Evolutionary conservation across 2,888 invertebrate species (phyloP).

Genomic region (Cyrtodaria siliqua): DNA sequence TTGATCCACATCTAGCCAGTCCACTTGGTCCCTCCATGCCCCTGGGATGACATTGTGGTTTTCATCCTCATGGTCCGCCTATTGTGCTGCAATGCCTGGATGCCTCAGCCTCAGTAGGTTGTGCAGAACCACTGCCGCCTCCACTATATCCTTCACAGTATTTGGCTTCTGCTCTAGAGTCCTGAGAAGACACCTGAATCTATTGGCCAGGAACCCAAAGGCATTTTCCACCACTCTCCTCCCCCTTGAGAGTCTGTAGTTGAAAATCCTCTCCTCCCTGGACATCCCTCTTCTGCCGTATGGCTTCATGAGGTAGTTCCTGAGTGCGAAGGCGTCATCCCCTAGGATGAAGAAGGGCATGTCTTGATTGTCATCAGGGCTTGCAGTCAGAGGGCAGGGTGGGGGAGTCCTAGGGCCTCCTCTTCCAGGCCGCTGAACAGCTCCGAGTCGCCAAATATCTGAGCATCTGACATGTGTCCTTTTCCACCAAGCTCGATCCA

Average conservation of each 20-base stretch:
- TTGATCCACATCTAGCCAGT: conserved; percentile 30
- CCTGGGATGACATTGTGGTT: conserved; percentile 43
- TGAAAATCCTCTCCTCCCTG: conserved; percentile 5
- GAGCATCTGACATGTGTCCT: conserved; percentile 36
- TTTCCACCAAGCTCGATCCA: conserved; percentile 40
- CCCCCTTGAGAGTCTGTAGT: conserved; percentile 8
- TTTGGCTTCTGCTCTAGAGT: conserved; percentile 9
- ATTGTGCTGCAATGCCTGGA: conserved; percentile 9
- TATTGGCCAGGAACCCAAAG: conserved; percentile 12
- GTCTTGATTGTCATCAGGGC: conserved; percentile 9
- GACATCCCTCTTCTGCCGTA: conserved; percentile 7
- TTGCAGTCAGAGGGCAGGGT: conserved; percentile 35
- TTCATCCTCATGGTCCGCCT: conserved; percentile 38
- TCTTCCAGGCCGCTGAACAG: conserved; percentile 26
- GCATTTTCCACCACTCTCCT: conserved; percentile 17
- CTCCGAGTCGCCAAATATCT: conserved; percentile 25
- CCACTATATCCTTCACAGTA: conserved; percentile 15
- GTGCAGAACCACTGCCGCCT: conserved; percentile 30
- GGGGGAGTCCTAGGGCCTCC: conserved; percentile 9
- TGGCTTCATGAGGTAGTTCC: conserved; percentile 18
- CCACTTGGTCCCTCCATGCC: conserved; percentile 33
- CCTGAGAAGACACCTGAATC: conserved; percentile 13
- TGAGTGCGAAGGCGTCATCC: conserved; percentile 4
- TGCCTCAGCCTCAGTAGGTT: conserved; percentile 19
- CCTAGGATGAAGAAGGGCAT: conserved; percentile 2